phyloP scores from a whole-genome alignment of 92 coral and sea anemone genomes.

The Epizoanthus stellaris region DNA sequence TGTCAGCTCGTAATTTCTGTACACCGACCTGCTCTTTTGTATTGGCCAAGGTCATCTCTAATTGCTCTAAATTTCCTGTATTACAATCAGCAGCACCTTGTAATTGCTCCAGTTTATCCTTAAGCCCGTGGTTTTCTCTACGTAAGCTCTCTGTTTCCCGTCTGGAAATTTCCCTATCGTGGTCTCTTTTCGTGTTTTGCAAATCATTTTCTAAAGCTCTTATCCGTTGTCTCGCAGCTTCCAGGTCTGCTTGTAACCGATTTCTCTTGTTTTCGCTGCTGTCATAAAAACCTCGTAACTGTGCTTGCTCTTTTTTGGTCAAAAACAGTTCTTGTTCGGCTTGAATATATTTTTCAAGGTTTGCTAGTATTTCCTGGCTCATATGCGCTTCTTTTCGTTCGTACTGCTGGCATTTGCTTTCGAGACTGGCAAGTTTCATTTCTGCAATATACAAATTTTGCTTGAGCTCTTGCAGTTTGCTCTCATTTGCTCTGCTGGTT shows the following conservation, averaged over 20 bases:
- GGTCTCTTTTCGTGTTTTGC: conserved; percentile 5
- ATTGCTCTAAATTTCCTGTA: conserved; percentile 56
- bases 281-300: conserved; percentile 77
- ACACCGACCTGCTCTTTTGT: conserved; percentile 74
- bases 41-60: conserved; percentile 64
- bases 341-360: conserved; percentile 78
- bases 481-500: conserved; percentile 55
- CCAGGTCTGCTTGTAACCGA: conserved; percentile 65
- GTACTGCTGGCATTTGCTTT: conserved; percentile 54
- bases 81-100: conserved; percentile 50
- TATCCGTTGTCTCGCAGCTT: conserved; percentile 49
- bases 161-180: conserved; percentile 18
- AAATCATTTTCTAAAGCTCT: conserved; percentile 58
- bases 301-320: conserved; percentile 74
- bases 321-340: conserved; percentile 79
- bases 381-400: conserved; percentile 70
- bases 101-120: conserved; percentile 52
- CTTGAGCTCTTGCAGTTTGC: conserved; percentile 63
- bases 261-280: conserved; percentile 66
- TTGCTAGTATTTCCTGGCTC: conserved; percentile 68
- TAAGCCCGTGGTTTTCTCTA: conserved; percentile 55
- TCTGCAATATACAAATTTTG: conserved; percentile 54
- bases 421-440: conserved; percentile 58
- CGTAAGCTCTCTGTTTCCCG: conserved; percentile 27
- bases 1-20: conserved; percentile 71